Evolutionary conservation across 2,888 invertebrate species (phyloP).

Genomic region (Andrena camellia): DNA sequence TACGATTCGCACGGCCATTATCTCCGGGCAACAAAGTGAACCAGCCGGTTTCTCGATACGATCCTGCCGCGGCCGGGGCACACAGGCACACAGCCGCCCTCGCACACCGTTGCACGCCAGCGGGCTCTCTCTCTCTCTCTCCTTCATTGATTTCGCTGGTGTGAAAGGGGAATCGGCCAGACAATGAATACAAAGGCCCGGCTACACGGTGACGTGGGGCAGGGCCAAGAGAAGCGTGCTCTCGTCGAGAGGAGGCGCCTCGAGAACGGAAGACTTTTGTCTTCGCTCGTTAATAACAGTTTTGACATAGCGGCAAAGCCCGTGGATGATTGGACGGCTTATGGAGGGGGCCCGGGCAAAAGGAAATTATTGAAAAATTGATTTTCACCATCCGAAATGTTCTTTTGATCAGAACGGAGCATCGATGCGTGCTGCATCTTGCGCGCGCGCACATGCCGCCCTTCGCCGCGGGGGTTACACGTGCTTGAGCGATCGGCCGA

Average conservation of each 20-base stretch:
- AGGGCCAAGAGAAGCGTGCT: conserved; percentile 39
- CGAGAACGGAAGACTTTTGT: conserved; percentile 69
- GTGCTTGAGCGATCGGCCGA: conserved; percentile 21
- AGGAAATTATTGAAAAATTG: conserved; percentile 67
- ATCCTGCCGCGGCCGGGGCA: conserved; percentile 34
- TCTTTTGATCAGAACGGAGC: conserved; percentile 55
- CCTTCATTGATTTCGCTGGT: conserved; percentile 68
- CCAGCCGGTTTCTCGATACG: conserved; percentile 76
- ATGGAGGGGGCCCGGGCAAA: conserved; percentile 19
- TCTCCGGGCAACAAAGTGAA: conserved; percentile 76
- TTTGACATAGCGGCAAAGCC: conserved; percentile 50
- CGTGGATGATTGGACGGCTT: conserved; percentile 56
- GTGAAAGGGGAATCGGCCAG: conserved; percentile 71
- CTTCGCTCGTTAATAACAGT: conserved; percentile 72
- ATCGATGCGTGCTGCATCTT: conserved; percentile 41
- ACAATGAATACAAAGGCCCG: conserved; percentile 69
- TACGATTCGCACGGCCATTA: conserved; percentile 78
- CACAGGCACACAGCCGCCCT: background rate
- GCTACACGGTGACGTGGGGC: conserved; percentile 40
- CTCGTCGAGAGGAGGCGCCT: conserved; percentile 41
- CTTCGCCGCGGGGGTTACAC: background rate
- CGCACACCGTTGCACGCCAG: background rate
- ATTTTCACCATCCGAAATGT: conserved; percentile 57
- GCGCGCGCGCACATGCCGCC: conserved; percentile 1
- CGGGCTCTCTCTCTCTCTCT: conserved; percentile 32